Base-by-base conservation (phyloP, 1,140 invertebrate genomes). In the Agrilus planipennis region DNA sequence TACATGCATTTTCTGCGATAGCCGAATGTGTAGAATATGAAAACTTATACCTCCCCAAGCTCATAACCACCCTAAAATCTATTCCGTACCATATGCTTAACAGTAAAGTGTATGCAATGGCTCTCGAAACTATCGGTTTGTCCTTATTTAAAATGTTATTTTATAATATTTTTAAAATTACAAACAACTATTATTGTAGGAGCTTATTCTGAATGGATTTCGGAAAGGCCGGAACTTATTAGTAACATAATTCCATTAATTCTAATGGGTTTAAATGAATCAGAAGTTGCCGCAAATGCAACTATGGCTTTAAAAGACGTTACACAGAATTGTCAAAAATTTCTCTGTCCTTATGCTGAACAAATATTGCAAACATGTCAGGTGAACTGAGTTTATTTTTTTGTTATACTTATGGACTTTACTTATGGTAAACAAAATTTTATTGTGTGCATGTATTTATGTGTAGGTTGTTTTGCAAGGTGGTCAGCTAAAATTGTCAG, bases 291-390 rank as follows among this genome's bases (percentile, higher is more conserved):
- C 1, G 71, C 76, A 2, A 70, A 77, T 37, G 86, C 89, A 0
- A 90, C 88, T 9, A 76, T 91, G 61, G 87, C 89, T 2, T 65
- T 93, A 1, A 88, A 89, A 55, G 88, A 91, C 50, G 72, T 93
- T 16, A 79, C 81, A 2, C 65, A 77, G 14, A 86, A 89, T 55
- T 90, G 87, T 56, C 71, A 75, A 41, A 56, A 71, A 4, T 72
- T 77, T 53, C 65, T 93, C 16, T 67, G 72, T 29, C 80, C 82
- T 0, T 81, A 79, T 48, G 80, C 82, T 0, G 73, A 73, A 36
- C 72, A 79, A 41, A 75, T 89, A 31, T 64, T 87, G 1, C 58
- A 69, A 27, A 71, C 78, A 14, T 68, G 76, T 50, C 72, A 76
- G 62, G 69, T 70, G n/a, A 6, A 25, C n/a, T 5, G 5, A 25